Base-by-base conservation (phyloP, 2,888 invertebrate genomes). In the Exephanes ischioxanthus region DNA sequence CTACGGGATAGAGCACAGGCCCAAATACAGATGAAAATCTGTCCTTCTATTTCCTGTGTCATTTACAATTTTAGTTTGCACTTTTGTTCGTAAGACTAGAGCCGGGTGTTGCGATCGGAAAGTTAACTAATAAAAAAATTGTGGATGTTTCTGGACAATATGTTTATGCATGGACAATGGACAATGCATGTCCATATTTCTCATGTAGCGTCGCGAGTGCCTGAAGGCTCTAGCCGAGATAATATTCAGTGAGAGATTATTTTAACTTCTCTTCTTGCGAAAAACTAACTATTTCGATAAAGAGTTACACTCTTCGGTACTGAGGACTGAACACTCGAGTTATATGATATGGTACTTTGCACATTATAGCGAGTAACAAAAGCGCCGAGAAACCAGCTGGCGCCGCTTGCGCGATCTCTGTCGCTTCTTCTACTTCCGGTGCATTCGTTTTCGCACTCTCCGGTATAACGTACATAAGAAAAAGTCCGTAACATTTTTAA, bases 351-450 rank as follows among this genome's bases (percentile, higher is more conserved):
- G 19, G 19, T 55, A 37, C 63, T 37, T 37, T 30, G 55, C 33
- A 19, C 37, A 11, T 3, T 26, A 61, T 48, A 58, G 45, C 11
- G 76, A 26, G 71, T 51, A 53, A 30, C 19, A 82, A 22, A 72
- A 6, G 67, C 45, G 45, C 51, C 37, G 55, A 72, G 67, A 68
- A 83, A 83, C 72, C 83, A 78, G 78, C 66, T 83, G 78, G 67
- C 53, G 55, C n/a, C 58, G 53, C 51, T 77, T 66, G n/a, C 48
- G 16, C 33, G 19, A 22, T 48, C 45, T 45, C 55, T 78, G 68
- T 78, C 67, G 72, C 72, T 73, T 78, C 67, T 61, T 61, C 67
- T 55, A 78, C 67, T 5, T 11, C 11, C n/a, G 22, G 68, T 63
- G 61, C 72, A 37, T 55, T 55, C 26, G 22, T 9, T 22, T 22